Conservation (phyloP, 2,797 vertebrate species). For the Fratercula arctica region DNA sequence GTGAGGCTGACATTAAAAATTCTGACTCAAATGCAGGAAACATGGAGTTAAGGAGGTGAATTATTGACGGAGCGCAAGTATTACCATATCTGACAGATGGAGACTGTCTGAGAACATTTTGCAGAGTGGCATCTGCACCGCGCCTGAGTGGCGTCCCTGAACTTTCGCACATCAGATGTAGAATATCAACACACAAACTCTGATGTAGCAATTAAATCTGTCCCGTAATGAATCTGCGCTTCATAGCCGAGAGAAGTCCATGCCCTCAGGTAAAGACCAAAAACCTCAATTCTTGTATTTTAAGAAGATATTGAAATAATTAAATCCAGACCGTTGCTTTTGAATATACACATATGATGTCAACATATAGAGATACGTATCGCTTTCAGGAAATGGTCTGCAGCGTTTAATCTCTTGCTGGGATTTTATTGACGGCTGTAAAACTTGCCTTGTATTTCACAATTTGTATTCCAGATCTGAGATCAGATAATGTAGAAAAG, state of each 20-base stretch:
- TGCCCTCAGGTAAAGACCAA: background rate
- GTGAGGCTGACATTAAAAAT: background rate
- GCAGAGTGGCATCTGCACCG: slow-evolving; percentile 19
- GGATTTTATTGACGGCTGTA: background rate
- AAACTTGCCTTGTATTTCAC: background rate
- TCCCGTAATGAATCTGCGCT: background rate
- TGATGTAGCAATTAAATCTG: slow-evolving; percentile 36
- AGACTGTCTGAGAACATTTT: slow-evolving; percentile 52
- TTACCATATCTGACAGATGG: slow-evolving; percentile 65
- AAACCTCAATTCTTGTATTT: background rate
- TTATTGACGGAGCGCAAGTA: background rate
- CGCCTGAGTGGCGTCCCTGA: slow-evolving; percentile 3
- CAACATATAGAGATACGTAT: background rate
- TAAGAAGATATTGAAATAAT: background rate
- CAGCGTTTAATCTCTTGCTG: background rate
- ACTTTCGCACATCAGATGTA: slow-evolving; percentile 46
- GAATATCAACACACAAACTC: slow-evolving; percentile 22
- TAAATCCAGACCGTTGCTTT: background rate
- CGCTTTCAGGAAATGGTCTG: background rate
- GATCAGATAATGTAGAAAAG: background rate
- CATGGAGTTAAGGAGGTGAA: background rate
- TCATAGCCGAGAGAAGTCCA: background rate
- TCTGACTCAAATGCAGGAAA: background rate
- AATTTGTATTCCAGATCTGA: background rate
- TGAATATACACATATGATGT: background rate